Base-by-base conservation (phyloP, 2,888 invertebrate genomes). In the Cetonia aurata region DNA sequence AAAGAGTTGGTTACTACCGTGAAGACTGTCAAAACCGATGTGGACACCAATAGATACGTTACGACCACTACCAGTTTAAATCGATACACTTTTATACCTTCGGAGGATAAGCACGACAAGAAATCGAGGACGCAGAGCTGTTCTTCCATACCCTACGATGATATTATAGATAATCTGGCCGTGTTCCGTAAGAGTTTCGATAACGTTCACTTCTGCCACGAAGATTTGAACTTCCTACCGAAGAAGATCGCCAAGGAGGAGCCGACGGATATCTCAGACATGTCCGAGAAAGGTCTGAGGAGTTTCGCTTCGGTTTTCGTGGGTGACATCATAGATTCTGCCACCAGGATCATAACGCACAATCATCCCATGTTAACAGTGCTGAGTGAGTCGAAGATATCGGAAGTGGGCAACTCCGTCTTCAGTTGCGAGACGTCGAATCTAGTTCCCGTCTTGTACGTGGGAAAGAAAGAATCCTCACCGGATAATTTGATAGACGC, bases 121-220 rank as follows among this genome's bases (percentile, higher is more conserved):
- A 81, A 83, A 71, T 78, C 79, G n/a, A 77, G 84, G 59, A 84
- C 84, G 4, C 84, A 83, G 68, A 84, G 84, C 72, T 84, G 84
- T 71, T 83, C 83, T 42, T 84, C 83, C 48, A 83, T 84, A 74
- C 82, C 84, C 0, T 84, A 84, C 70, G 84, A 84, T 71, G 83
- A 84, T 75, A 81, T 84, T 44, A 84, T 84, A 65, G 84, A 84
- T 72, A 84, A 84, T 76, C 75, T 84, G 73, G 83, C 83, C 3
- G 84, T 84, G n/a, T 84, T 84, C 71, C 77, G 84, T 42, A 84
- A 84, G 70, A 77, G 83, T 69, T 84, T 84, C 74, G 83, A 83
- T 72, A 84, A 84, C 72, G 79, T 84, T 1, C 83, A 83, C 73
- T 83, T 84, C 71, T 78, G 79, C 42, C 80, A 79, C 44, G 78